These are phyloP conservation scores for Oceanodroma tethys DNA, from an alignment of 2,113 vertebrate genomes.

Conservation along the genomic window DNA sequence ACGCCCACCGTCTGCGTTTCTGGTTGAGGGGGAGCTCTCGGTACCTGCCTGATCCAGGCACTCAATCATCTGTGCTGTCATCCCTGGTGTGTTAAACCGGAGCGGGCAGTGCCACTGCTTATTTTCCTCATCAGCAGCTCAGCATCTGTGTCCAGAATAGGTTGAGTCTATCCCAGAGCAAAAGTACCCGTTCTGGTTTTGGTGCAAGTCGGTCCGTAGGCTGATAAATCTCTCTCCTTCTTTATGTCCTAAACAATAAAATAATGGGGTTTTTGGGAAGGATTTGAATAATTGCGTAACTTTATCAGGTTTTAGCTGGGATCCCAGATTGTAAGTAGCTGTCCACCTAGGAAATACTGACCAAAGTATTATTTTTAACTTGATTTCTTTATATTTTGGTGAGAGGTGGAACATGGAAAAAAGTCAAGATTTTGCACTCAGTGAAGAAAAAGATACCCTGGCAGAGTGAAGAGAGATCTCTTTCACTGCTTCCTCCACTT, in stretches of 20 bases:
- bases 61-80: not conserved
- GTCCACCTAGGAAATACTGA: not conserved
- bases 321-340: not conserved
- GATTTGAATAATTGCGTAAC: not conserved
- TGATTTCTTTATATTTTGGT: not conserved
- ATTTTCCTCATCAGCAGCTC: not conserved
- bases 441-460: not conserved
- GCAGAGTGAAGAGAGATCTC: not conserved
- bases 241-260: not conserved
- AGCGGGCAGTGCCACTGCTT: not conserved
- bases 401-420: not conserved
- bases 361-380: not conserved
- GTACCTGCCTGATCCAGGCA: not conserved
- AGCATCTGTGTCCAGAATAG: not conserved
- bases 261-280: not conserved
- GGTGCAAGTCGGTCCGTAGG: not conserved
- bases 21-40: not conserved
- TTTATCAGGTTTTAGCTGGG: not conserved
- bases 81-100: not conserved
- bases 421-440: not conserved
- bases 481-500: not conserved
- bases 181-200: not conserved
- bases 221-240: not conserved
- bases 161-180: not conserved
- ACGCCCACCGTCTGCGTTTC: not conserved